phyloP scores from a whole-genome alignment of 2,113 vertebrate genomes.

The Rhodinocichla rosea region DNA sequence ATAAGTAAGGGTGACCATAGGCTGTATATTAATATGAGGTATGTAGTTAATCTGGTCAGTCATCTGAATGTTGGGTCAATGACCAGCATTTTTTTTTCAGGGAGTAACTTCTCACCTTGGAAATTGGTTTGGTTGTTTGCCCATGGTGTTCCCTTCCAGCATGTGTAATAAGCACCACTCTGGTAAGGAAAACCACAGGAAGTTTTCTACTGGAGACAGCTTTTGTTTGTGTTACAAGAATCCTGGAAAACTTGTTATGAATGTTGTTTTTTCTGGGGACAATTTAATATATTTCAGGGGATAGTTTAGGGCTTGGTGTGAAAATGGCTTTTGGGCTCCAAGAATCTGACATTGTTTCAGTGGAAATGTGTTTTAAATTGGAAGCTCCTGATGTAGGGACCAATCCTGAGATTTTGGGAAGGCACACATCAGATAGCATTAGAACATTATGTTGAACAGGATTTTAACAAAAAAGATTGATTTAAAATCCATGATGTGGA shows the following conservation, averaged over 20 bases:
- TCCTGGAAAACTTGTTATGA: not conserved
- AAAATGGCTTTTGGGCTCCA: not conserved
- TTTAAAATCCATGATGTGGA: not conserved
- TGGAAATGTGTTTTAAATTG: not conserved
- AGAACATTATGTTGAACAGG: not conserved
- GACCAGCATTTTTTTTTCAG: not conserved
- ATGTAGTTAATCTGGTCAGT: not conserved
- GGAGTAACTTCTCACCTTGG: not conserved
- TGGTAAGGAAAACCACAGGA: not conserved
- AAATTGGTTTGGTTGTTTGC: not conserved
- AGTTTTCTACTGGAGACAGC: not conserved
- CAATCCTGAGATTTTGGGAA: not conserved
- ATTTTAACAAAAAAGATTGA: not conserved
- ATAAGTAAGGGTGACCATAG: not conserved
- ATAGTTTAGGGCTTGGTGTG: not conserved
- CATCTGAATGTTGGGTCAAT: rapidly evolving
- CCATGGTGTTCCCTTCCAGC: not conserved
- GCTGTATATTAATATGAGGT: not conserved
- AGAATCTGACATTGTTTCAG: not conserved
- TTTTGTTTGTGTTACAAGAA: not conserved
- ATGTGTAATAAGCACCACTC: not conserved
- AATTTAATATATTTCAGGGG: not conserved
- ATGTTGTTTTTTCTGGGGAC: not conserved
- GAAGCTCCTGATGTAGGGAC: not conserved
- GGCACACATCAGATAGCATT: not conserved